Evolutionary conservation across 2,888 invertebrate genomes (phyloP).

Genomic region (Drosophila nigricruria): DNA sequence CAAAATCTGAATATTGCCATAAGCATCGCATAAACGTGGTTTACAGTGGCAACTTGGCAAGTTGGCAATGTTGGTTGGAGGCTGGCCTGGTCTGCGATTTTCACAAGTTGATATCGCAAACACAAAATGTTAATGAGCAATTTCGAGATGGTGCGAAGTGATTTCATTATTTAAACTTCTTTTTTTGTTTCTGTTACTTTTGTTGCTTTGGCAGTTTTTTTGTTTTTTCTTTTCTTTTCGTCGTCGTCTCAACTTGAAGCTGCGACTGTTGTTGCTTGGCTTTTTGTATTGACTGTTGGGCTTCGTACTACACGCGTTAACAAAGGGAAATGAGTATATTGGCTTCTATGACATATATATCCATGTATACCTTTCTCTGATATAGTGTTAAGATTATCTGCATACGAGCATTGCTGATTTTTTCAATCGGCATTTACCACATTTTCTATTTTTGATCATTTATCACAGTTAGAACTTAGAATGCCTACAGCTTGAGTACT

Average conservation of each 20-base stretch:
- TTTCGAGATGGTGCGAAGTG: slow-evolving; percentile 86
- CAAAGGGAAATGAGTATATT: not conserved
- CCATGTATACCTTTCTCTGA: not conserved
- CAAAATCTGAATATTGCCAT: not conserved
- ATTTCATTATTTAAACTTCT: slow-evolving; percentile 83
- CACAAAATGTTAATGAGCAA: slow-evolving; percentile 86
- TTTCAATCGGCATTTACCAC: too few species aligned
- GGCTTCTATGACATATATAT: not conserved
- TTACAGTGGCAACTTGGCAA: slow-evolving; percentile 30
- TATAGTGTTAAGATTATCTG: too few species aligned
- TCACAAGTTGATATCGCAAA: slow-evolving; percentile 86
- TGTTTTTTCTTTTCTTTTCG: too few species aligned
- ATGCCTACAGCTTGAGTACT: not conserved
- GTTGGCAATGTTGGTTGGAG: slow-evolving; percentile 39
- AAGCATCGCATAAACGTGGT: slow-evolving; percentile 35
- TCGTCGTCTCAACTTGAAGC: slow-evolving; percentile 37
- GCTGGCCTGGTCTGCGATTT: slow-evolving; percentile 80
- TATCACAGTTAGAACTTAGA: not conserved
- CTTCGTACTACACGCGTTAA: slow-evolving; percentile 8
- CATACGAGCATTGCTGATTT: not conserved
- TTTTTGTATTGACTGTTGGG: slow-evolving; percentile 35
- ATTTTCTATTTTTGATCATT: too few species aligned
- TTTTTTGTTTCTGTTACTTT: slow-evolving; percentile 32
- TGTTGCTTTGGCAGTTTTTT: slow-evolving; percentile 28
- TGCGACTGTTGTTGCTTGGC: slow-evolving; percentile 36